phyloP scores from a whole-genome alignment of 2,113 vertebrate species.

The Tachysurus fulvidraco region DNA sequence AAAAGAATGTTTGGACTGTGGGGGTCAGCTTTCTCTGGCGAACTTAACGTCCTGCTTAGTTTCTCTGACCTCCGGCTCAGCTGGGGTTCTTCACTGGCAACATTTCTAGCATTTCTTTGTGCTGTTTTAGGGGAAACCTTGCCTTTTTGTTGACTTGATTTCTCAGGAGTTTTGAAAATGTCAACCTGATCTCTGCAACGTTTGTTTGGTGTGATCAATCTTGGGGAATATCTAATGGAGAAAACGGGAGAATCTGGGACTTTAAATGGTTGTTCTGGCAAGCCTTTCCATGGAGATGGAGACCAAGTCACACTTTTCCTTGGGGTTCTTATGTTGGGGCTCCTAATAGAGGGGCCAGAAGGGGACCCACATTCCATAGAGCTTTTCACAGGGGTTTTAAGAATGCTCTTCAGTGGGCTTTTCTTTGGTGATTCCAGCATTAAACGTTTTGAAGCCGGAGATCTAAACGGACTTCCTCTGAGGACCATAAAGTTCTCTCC shows the following conservation, averaged over 20 bases:
- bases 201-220: slow-evolving; percentile 48
- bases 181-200: slow-evolving; percentile 38
- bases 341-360: slow-evolving; percentile 18
- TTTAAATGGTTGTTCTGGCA: slow-evolving; percentile 57
- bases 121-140: slow-evolving; percentile 40
- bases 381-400: slow-evolving; percentile 65
- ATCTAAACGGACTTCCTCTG: slow-evolving; percentile 63
- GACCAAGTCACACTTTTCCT: slow-evolving; percentile 71
- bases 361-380: slow-evolving; percentile 48
- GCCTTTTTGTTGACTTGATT: slow-evolving; percentile 24
- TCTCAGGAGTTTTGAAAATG: slow-evolving; percentile 65
- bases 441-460: slow-evolving; percentile 53
- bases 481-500: slow-evolving; percentile 41
- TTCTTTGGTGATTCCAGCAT: slow-evolving; percentile 57
- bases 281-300: slow-evolving; percentile 63
- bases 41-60: slow-evolving; percentile 23
- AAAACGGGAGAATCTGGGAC: slow-evolving; percentile 62
- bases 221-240: slow-evolving; percentile 54
- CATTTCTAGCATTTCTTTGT: slow-evolving; percentile 35
- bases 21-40: slow-evolving; percentile 7
- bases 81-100: slow-evolving; percentile 19
- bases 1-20: background rate
- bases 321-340: slow-evolving; percentile 58
- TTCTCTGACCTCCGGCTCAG: slow-evolving; percentile 24
- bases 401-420: slow-evolving; percentile 58